Percentiles rank a stretch among this genome's conserved stretches.
Evolutionary conservation across 2,797 vertebrate species (phyloP).

Genomic region (Schizothorax lantsangensis): DNA sequence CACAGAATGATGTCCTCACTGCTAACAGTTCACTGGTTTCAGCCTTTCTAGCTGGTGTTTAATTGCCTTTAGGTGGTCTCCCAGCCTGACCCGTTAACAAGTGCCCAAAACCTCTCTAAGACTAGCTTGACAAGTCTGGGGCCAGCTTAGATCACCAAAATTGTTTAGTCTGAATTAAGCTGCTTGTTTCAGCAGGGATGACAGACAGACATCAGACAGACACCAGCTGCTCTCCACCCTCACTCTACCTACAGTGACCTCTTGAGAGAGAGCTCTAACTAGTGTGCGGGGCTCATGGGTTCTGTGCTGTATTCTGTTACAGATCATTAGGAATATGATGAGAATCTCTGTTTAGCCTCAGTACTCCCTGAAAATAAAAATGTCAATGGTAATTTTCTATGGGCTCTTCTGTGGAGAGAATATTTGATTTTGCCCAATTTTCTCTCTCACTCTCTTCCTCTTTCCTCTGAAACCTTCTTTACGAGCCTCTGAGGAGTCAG

Average conservation of each 20-base stretch:
- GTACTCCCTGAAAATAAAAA: background rate
- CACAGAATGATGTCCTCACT: background rate
- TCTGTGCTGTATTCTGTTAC: constrained; percentile 4
- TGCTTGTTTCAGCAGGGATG: background rate
- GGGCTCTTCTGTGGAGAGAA: background rate
- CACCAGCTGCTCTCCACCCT: background rate
- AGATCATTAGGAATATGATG: constrained; percentile 28
- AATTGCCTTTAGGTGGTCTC: background rate
- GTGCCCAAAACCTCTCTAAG: background rate
- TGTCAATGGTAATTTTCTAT: constrained; percentile 2
- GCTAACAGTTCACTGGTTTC: background rate
- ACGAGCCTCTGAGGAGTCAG: background rate
- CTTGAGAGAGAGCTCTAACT: constrained; percentile 8
- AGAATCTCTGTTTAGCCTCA: background rate
- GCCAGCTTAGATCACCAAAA: background rate
- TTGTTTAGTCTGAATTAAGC: constrained; percentile 1
- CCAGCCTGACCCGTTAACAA: background rate
- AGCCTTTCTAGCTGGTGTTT: background rate
- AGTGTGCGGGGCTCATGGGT: background rate
- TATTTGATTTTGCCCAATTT: background rate
- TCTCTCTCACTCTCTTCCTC: background rate
- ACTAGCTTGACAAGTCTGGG: background rate
- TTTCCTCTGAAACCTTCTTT: background rate
- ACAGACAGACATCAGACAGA: constrained; percentile 9
- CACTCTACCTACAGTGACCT: constrained; percentile 12